These are phyloP conservation scores for Tholera decimalis DNA, from an alignment of 2,888 invertebrate species.

Conservation along the genomic window DNA sequence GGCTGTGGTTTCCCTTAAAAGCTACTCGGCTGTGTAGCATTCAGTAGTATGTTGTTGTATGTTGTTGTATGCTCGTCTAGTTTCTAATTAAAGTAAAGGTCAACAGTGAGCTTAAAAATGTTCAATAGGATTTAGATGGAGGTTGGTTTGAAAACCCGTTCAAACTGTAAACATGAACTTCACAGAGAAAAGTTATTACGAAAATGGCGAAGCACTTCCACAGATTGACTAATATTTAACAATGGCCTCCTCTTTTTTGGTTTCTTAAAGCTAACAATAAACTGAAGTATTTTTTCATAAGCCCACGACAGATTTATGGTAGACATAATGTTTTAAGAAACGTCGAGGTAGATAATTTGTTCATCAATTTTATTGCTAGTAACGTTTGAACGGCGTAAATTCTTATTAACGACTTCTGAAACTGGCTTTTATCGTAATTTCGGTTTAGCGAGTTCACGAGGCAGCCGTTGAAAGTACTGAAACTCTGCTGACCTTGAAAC, in stretches of 20 bases:
- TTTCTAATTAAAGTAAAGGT: neutral
- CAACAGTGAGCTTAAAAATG: neutral
- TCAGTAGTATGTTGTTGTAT: constrained; percentile 1
- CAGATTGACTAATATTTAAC: constrained; percentile 38
- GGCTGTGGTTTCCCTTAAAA: constrained; percentile 11
- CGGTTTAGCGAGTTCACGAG: constrained; percentile 18
- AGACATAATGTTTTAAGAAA: constrained; percentile 6
- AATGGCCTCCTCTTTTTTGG: constrained; percentile 18
- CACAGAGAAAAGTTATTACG: constrained; percentile 28
- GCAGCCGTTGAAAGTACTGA: constrained; percentile 12
- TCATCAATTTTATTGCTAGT: constrained; percentile 44
- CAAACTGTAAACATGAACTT: constrained; percentile 9
- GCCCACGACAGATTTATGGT: constrained; percentile 24
- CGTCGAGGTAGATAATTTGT: constrained; percentile 23
- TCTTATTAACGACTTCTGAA: constrained; percentile 48
- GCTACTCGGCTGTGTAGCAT: constrained; percentile 5
- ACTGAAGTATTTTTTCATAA: constrained; percentile 26
- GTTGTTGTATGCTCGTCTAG: neutral
- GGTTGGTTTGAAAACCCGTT: neutral
- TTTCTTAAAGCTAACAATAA: constrained; percentile 11
- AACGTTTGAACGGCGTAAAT: constrained; percentile 28
- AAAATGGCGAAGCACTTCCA: constrained; percentile 38
- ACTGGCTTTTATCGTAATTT: constrained; percentile 50
- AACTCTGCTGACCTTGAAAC: constrained; percentile 45
- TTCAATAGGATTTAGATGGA: neutral